phyloP scores from a whole-genome alignment of 2,113 vertebrate genomes.

The Azemiops feae region DNA sequence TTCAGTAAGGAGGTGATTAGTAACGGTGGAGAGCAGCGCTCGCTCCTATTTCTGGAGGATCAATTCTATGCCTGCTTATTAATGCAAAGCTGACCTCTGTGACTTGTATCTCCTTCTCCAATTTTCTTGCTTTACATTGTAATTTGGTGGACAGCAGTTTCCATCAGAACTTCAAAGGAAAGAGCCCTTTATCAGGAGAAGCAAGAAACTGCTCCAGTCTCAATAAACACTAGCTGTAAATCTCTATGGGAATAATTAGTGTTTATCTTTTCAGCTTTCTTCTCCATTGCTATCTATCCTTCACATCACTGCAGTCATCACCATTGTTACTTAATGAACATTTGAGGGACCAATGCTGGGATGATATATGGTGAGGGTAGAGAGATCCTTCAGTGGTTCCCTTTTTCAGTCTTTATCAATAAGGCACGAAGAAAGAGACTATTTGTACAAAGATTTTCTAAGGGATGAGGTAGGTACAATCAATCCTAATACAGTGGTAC shows the following conservation, averaged over 20 bases:
- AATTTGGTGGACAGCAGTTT: neutral
- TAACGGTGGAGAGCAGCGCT: neutral
- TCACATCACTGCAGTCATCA: neutral
- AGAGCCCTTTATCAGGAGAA: neutral
- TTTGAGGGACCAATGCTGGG: neutral
- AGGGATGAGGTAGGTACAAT: neutral
- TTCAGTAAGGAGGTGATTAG: neutral
- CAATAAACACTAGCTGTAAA: conserved; percentile 10
- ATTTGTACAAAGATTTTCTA: neutral
- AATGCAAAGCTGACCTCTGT: neutral
- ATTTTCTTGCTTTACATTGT: conserved; percentile 31
- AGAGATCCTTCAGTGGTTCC: neutral
- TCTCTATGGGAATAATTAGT: neutral
- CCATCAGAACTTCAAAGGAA: neutral
- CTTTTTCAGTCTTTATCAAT: conserved; percentile 17
- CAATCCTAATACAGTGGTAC: neutral
- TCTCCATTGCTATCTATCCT: neutral
- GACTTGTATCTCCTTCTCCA: conserved; percentile 22
- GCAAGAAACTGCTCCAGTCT: neutral
- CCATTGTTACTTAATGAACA: neutral
- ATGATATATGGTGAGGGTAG: neutral
- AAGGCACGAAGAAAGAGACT: neutral
- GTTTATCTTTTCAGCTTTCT: conserved; percentile 5
- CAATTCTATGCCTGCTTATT: neutral
- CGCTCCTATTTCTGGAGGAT: neutral